Evolutionary conservation across 1,140 invertebrate species (phyloP), one percentile per base, ranked within the genome.

Genomic region (Nasonia longicornis): DNA sequence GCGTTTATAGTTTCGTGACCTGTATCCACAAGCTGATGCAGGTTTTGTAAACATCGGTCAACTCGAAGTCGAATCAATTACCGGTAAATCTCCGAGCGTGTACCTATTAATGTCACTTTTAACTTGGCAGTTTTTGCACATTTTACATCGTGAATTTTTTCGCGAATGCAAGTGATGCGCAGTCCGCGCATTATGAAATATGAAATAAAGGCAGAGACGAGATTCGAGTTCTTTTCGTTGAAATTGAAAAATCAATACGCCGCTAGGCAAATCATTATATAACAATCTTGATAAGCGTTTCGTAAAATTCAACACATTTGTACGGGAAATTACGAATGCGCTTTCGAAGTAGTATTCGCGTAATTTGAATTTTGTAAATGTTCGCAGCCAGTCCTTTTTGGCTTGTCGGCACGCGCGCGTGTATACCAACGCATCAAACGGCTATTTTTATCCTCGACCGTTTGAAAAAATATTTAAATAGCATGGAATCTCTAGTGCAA

Each of bases 271-370:
- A 58, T n/a, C 16, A 64, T 77, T 77, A 66, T 42, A 35, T 35
- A 77, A 74, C 11, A 58, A 29, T 31, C 52, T 74, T 63, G 48
- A 74, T 73, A 73, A 73, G 16, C 31, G 16, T 70, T 42, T 72
- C 38, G 38, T 45, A 26, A 48, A 42, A 72, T 72, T 48, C 45
- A n/a, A 22, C 42, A 22, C 42, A 16, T 48, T 45, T 1, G 10
- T 22, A 11, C 35, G 42, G n/a, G 35, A 45, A 63, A 58, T 75
- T 75, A 75, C 52, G 73, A 63, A 20, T 63, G 73, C 48, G 26
- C 26, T 63, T 75, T 75, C 11, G 16, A 70, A 6, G 2, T 31
- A 48, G 7, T 20, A 70, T 70, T 38, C 31, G 29, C 35, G 16
- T 58, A 71, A 29, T 71, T 71, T 2, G 6, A 20, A 38, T 71